phyloP scores from a whole-genome alignment of 2,113 vertebrate species.

The Bucco capensis region DNA sequence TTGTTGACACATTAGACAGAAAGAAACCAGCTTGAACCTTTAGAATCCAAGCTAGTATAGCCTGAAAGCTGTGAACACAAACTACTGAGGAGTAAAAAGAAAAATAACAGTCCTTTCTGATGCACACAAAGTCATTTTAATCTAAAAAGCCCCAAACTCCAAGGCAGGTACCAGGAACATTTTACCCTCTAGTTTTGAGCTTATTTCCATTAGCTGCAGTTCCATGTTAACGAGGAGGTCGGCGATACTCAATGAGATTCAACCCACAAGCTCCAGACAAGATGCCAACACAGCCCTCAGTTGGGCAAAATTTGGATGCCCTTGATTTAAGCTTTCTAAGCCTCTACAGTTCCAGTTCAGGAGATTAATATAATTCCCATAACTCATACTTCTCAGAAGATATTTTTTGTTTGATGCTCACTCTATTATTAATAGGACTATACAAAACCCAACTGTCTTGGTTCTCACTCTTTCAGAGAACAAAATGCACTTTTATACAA shows the following conservation, averaged over 20 bases:
- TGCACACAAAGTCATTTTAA: background rate
- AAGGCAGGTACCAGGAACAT: background rate
- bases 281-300: constrained; percentile 43
- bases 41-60: background rate
- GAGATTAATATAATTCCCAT: constrained; percentile 59
- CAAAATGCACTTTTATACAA: background rate
- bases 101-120: background rate
- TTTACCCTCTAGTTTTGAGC: background rate
- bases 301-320: constrained; percentile 62
- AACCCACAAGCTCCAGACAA: background rate
- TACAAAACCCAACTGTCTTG: background rate
- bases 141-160: accelerated
- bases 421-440: background rate
- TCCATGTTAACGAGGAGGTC: background rate
- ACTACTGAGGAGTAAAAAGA: background rate
- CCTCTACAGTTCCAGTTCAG: constrained; percentile 54
- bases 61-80: background rate
- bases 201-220: background rate
- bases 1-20: background rate
- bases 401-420: constrained; percentile 17
- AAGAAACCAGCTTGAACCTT: background rate
- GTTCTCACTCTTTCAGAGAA: background rate
- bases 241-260: background rate
- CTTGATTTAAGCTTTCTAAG: constrained; percentile 68
- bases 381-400: constrained; percentile 18